Conservation (phyloP, 2,797 vertebrate species). For the Amazona finschi region DNA sequence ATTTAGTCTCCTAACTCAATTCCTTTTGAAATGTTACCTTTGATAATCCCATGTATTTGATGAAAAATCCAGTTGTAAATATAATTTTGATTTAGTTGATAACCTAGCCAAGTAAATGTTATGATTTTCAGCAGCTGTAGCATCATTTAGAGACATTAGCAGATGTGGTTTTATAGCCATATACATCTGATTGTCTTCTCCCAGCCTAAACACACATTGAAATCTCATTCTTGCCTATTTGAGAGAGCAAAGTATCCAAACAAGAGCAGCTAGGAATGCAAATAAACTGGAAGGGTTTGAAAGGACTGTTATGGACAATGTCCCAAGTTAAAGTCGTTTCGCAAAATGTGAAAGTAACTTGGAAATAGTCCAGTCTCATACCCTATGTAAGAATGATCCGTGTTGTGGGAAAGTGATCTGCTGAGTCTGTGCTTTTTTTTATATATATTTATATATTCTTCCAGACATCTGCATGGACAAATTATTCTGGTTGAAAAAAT, state of each 20-base stretch:
- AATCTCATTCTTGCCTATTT: not conserved
- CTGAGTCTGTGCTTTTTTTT: not conserved
- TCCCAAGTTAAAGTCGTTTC: not conserved
- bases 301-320: not conserved
- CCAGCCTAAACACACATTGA: not conserved
- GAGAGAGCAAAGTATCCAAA: not conserved
- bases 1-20: constrained; percentile 58
- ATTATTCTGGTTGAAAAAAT: not conserved
- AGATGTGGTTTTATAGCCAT: constrained; percentile 27
- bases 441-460: not conserved
- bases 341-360: not conserved
- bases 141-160: constrained; percentile 16
- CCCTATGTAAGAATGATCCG: not conserved
- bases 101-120: constrained; percentile 41
- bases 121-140: constrained; percentile 33
- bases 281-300: not conserved
- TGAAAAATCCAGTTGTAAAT: constrained; percentile 48
- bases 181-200: not conserved
- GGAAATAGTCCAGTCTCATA: not conserved
- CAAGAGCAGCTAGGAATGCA: not conserved
- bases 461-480: not conserved
- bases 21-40: constrained; percentile 54
- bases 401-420: not conserved
- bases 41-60: constrained; percentile 31
- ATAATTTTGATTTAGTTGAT: constrained; percentile 47